Base-by-base conservation (phyloP, 2,113 vertebrate species). In the Xiphophorus hellerii region DNA sequence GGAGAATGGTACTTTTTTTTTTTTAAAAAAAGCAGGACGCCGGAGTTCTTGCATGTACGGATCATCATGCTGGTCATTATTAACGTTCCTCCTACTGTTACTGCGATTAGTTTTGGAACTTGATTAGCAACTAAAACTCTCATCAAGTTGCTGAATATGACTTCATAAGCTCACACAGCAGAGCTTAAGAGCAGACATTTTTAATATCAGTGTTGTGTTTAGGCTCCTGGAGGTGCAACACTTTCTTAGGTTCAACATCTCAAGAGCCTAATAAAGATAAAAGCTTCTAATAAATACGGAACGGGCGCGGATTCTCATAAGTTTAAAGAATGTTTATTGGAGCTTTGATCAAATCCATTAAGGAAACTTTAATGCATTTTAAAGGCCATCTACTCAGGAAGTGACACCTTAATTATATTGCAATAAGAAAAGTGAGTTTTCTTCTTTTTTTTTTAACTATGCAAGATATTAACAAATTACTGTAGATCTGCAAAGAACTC, bases 121-220 rank as follows among this genome's bases (percentile, higher is more conserved):
- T 29, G 65, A 73, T 69, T 37, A 61, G 13, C 22, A 77, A 48
- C 39, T 27, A 66, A 37, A 63, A 63, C 28, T 29, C 28, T 63
- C 30, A 64, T 67, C 35, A 11, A 68, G 29, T 42, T 51, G 5
- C 35, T 48, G n/a, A 14, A 22, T 22, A 13, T 37, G 29, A 73
- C 73, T 39, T 79, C 58, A 12, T 65, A 60, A 77, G 74, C n/a
- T 67, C 5, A 35, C 8, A 35, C 27, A 48, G 15, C 37, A 62
- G 17, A 51, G 54, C 14, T 35, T 30, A 14, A 30, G 15, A n/a
- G 22, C 1, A 0, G 54, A 33, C 12, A 42, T 61, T 29, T 72
- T 62, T 65, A 77, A 72, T 29, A n/a, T 22, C 30, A 42, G 27
- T 58, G 69, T 48, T 60, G 3, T 33, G 15, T 68, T 58, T 62